These are phyloP conservation scores for Caenorhabditis sp. DNA, from an alignment of 2,888 invertebrate species.

Conservation along the genomic window DNA sequence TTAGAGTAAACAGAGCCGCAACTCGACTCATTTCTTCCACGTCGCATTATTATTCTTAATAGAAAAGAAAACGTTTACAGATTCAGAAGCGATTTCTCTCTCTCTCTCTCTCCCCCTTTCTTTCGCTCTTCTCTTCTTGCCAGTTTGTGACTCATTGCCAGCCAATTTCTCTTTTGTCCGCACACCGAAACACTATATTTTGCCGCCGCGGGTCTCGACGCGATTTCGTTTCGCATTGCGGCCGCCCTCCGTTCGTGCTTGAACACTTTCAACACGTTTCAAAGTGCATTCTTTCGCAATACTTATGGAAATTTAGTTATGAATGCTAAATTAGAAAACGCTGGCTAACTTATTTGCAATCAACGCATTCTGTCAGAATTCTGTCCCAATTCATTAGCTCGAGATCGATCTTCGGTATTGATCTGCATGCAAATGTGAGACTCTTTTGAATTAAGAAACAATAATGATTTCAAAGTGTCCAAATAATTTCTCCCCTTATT, in stretches of 20 bases:
- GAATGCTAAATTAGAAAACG: background rate
- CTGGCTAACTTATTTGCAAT: no score
- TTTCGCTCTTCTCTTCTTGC: slow-evolving; percentile 4
- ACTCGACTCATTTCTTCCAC: background rate
- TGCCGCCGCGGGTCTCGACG: no score
- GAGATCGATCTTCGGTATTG: no score
- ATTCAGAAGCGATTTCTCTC: slow-evolving; percentile 6
- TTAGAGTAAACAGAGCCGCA: no score
- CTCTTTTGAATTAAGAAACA: background rate
- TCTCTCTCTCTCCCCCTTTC: slow-evolving; percentile 7
- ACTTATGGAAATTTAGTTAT: background rate
- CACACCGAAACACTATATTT: no score
- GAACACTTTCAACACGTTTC: background rate
- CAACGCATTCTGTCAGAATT: no score
- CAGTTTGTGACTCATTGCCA: slow-evolving; percentile 20
- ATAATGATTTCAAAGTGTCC: no score
- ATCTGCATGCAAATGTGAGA: no score
- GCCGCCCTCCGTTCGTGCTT: no score
- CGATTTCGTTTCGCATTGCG: background rate
- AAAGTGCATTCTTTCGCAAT: slow-evolving; percentile 38
- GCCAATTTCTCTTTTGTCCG: background rate
- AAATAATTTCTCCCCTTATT: no score
- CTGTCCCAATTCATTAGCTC: no score
- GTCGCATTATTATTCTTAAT: slow-evolving; percentile 28
- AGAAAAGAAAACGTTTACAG: background rate